Evolutionary conservation across 2,797 vertebrate genomes (phyloP), one percentile per base, ranked within the genome.

Genomic region (Mormyrops attenuatus): DNA sequence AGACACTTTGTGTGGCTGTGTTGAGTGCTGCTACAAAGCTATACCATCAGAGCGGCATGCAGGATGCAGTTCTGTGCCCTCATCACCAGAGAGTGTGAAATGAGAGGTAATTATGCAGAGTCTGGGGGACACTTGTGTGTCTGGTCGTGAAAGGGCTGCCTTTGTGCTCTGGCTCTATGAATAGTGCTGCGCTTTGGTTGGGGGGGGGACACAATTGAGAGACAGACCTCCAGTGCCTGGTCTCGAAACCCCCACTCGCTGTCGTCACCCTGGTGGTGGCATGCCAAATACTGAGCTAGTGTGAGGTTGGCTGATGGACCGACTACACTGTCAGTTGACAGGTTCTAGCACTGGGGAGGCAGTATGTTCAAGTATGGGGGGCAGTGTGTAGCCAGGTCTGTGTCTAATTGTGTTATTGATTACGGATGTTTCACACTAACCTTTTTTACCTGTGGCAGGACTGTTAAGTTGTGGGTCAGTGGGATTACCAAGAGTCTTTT

Each of bases 11-110:
- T 60, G 49, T 38, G 38, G 34, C 30, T 60, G 73, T 11, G 17
- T 1, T 22, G 5, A 38, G 3, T 53, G 22, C 9, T 26, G 9
- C 44, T 49, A 3, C 34, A 52, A 30, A 49, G 44, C 44, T n/a
- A 3, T 9, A 6, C 8, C 26, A 0, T 50, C 9, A 1, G 9
- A 44, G 73, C 0, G 6, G 1, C 2, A 3, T 2, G 15, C 73
- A 41, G 73, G 73, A n/a, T 3, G 5, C 50, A 41, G 26, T 0
- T 13, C 15, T 87, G 20, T 52, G 20, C 15, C 30, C 13, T 52
- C 6, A 34, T 11, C 66, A 73, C 15, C 60, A 34, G 9, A 57
- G 3, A 22, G 85, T 89, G 66, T 49, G 89, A 77, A 89, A 90
- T 88, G 77, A 88, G n/a, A 2, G 34, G 9, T 77, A 63, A 84